Base-by-base conservation (phyloP, 2,113 vertebrate genomes). In the Dipodomys stephensi region DNA sequence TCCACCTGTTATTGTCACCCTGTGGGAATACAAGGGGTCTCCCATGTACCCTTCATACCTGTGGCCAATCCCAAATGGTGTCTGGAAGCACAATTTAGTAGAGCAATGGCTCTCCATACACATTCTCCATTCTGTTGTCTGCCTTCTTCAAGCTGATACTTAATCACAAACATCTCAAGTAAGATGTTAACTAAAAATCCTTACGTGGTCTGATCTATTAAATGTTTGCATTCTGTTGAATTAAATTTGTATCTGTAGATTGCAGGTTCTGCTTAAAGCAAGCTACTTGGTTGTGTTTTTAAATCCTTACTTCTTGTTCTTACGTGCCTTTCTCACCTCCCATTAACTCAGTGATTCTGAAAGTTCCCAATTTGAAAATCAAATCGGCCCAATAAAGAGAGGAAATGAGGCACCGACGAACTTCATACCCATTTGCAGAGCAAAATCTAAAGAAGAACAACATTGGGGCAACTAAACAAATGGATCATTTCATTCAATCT, bases 291-390 rank as follows among this genome's bases (percentile, higher is more conserved):
- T 83, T 69, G 79, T 76, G n/a, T 12, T 96, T 97, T 94, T 92
- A 95, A 95, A 73, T 88, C 84, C 90, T 98, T 93, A 62, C 96
- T 91, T 96, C 93, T 94, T 72, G 35, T 94, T 97, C 98, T 97
- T 98, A 93, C 98, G 98, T 99, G 98, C 98, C 99, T 99, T 99
- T 98, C 97, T 98, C 97, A 94, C 98, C 97, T 98, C 98, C 97
- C 91, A 88, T 78, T 68, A 73, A 98, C 95, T 94, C 83, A 95
- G 96, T 88, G 89, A 96, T 88, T 95, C 92, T 88, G 64, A 95
- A 91, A 79, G 79, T 76, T 95, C 92, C 94, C 97, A 95, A 88
- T 92, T 68, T 88, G 64, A 62, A 27, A 65, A 92, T 96, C 85
- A 96, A 96, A 96, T 82, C 88, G 96, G 77, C 64, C 82, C 93